Conservation (phyloP, 2,888 invertebrate species). For the Cheiracanthium punctorium region DNA sequence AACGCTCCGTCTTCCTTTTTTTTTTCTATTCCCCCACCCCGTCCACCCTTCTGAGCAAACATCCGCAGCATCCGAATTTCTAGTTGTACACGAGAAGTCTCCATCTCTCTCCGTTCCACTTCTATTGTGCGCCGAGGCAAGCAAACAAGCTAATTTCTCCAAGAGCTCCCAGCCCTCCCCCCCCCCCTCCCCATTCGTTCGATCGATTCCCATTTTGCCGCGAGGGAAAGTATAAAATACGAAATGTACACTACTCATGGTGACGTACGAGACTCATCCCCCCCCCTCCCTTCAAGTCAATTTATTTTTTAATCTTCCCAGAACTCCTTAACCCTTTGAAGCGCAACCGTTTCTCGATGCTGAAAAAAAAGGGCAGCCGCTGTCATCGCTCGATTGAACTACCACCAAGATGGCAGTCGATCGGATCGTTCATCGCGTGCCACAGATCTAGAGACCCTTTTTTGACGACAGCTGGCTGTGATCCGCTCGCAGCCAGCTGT, state of each 20-base stretch:
- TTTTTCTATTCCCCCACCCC: too few relatives aligned
- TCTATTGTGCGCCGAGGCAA: conserved; percentile 5
- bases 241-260: neutral
- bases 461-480: too few relatives aligned
- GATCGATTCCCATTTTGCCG: conserved; percentile 5
- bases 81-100: neutral
- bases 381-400: too few relatives aligned
- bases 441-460: too few relatives aligned
- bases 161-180: neutral
- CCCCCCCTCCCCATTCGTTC: neutral
- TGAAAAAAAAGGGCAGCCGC: too few relatives aligned
- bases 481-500: too few relatives aligned
- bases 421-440: too few relatives aligned
- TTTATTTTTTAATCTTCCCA: neutral
- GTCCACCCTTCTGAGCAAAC: neutral
- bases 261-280: neutral
- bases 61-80: neutral
- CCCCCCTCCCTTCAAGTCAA: neutral
- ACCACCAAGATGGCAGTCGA: too few relatives aligned
- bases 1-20: neutral
- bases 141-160: conserved; percentile 17
- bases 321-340: too few relatives aligned
- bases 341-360: too few relatives aligned
- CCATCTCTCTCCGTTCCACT: neutral
- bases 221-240: neutral